phyloP scores from a whole-genome alignment of 2,797 vertebrate species.

The Haliaeetus vocifer region DNA sequence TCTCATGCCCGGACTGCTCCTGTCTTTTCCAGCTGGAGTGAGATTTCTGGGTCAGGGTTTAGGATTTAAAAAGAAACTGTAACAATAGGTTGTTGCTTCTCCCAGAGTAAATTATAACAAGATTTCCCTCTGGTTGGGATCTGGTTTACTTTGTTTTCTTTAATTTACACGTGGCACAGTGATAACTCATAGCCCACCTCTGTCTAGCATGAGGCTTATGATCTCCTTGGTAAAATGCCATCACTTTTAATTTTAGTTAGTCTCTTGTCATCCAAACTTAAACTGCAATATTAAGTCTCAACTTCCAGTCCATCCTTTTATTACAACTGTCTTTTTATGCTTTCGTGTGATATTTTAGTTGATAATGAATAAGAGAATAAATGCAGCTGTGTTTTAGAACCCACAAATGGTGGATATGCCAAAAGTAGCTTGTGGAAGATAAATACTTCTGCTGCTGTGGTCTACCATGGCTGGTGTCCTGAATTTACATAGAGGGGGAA shows the following conservation, averaged over 20 bases:
- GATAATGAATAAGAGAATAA: conserved; percentile 54
- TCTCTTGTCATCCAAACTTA: conserved; percentile 35
- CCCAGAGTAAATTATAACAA: neutral
- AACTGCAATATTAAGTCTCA: conserved; percentile 33
- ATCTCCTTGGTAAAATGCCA: conserved; percentile 18
- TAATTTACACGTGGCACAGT: neutral
- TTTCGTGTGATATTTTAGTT: conserved; percentile 38
- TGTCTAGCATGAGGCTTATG: neutral
- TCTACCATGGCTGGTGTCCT: conserved; percentile 69
- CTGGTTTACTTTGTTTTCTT: neutral
- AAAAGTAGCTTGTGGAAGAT: conserved; percentile 67
- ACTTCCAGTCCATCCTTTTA: conserved; percentile 30
- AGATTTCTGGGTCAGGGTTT: neutral
- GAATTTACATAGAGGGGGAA: conserved; percentile 67
- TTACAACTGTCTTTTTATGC: neutral
- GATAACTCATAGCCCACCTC: neutral
- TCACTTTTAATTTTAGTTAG: conserved; percentile 15
- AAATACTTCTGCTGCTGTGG: conserved; percentile 72
- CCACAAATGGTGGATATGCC: conserved; percentile 56
- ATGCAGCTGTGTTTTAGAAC: conserved; percentile 62
- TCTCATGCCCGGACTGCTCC: neutral
- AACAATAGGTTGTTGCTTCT: neutral
- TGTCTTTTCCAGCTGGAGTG: neutral
- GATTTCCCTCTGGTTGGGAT: neutral
- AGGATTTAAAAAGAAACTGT: neutral